Evolutionary conservation across 2,888 invertebrate genomes (phyloP).

Genomic region (Isotomurus palustris): DNA sequence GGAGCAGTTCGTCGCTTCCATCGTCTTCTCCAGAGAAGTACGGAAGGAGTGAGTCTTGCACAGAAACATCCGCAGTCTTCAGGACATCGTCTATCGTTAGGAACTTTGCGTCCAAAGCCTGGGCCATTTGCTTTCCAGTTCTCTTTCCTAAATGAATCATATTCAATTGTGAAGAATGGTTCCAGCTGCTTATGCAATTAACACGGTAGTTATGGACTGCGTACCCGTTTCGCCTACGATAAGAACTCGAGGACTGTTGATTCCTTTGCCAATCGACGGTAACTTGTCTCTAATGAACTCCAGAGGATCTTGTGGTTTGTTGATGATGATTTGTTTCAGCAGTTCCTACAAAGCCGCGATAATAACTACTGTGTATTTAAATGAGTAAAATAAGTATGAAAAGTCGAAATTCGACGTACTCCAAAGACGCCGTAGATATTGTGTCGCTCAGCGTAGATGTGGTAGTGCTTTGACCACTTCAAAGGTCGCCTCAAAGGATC

Average conservation of each 20-base stretch:
- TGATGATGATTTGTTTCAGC: constrained; percentile 35
- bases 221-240: constrained; percentile 32
- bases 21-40: constrained; percentile 16
- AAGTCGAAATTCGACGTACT: constrained; percentile 16
- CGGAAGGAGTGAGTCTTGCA: constrained; percentile 12
- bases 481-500: constrained; percentile 38
- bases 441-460: constrained; percentile 38
- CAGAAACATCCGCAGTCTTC: constrained; percentile 9
- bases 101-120: constrained; percentile 25
- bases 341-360: constrained; percentile 25
- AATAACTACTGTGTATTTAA: background rate
- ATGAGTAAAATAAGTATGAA: background rate
- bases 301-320: constrained; percentile 40
- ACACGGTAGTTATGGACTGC: background rate
- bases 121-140: constrained; percentile 30
- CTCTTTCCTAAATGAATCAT: constrained; percentile 15
- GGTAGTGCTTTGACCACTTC: constrained; percentile 36
- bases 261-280: constrained; percentile 26
- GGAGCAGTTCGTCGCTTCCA: constrained; percentile 21
- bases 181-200: background rate
- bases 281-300: constrained; percentile 38
- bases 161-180: background rate
- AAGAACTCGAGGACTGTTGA: constrained; percentile 34
- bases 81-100: constrained; percentile 33
- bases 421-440: constrained; percentile 40